These are phyloP conservation scores for Pseudoatta argentina DNA, from an alignment of 1,140 invertebrate species.

Conservation along the genomic window DNA sequence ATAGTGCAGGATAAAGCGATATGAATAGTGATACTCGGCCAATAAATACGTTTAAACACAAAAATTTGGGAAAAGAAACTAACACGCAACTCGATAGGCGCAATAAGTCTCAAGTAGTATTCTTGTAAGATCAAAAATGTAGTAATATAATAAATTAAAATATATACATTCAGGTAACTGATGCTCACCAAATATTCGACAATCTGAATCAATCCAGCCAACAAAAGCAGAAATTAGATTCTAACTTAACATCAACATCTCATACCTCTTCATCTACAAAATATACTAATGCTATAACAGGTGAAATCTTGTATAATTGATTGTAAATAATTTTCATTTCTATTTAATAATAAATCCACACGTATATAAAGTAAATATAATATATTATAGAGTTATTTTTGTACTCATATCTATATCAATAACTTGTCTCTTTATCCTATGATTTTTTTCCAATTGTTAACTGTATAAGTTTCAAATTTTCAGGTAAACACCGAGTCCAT, in stretches of 20 bases:
- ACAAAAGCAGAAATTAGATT: constrained; percentile 46
- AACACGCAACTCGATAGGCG: constrained; percentile 54
- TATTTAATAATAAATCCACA: background rate
- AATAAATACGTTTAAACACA: constrained; percentile 25
- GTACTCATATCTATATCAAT: background rate
- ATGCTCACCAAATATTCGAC: constrained; percentile 57
- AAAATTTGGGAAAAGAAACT: constrained; percentile 53
- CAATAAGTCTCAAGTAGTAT: constrained; percentile 53
- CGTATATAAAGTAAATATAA: background rate
- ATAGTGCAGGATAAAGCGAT: constrained; percentile 31
- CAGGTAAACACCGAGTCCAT: background rate
- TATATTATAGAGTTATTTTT: background rate
- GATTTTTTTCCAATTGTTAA: background rate
- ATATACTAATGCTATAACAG: constrained; percentile 17
- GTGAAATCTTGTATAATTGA: constrained; percentile 21
- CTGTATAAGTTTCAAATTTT: constrained; percentile 2
- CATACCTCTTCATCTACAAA: background rate
- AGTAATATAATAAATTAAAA: background rate
- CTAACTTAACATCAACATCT: background rate
- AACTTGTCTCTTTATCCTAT: background rate
- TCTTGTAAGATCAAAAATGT: background rate
- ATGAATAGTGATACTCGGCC: constrained; percentile 62
- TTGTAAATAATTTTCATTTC: background rate
- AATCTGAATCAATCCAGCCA: constrained; percentile 66
- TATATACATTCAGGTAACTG: constrained; percentile 58